Conservation (phyloP, 2,888 invertebrate species). For the Nomada ruficornis region DNA sequence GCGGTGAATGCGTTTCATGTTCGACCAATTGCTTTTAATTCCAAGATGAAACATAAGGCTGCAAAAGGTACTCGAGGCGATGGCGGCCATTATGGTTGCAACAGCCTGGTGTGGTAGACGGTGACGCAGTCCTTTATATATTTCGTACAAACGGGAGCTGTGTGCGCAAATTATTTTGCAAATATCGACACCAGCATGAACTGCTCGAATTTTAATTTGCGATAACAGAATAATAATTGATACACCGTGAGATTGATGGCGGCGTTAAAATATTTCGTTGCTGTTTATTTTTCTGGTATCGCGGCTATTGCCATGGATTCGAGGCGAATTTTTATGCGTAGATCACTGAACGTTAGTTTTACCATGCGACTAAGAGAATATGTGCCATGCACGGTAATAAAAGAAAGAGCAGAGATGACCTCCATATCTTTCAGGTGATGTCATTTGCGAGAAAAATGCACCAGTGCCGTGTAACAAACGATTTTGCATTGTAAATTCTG, state of each 20-base stretch:
- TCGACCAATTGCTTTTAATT: background rate
- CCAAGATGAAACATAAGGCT: background rate
- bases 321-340: background rate
- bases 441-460: background rate
- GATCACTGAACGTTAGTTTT: background rate
- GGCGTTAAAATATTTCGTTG: background rate
- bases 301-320: background rate
- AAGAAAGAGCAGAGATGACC: conserved; percentile 9
- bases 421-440: conserved; percentile 17
- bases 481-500: background rate
- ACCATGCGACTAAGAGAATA: background rate
- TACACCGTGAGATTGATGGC: background rate
- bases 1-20: background rate
- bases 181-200: no score
- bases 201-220: no score
- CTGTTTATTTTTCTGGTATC: background rate
- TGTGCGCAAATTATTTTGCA: no score
- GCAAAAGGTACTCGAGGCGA: background rate
- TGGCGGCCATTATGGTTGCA: background rate
- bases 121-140: no score
- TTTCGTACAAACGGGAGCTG: no score
- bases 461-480: background rate
- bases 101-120: no score
- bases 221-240: no score
- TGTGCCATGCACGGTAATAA: background rate